Percentiles rank a stretch among this genome's conserved stretches.
Conservation (phyloP, 2,888 invertebrate genomes). For the Arrhopalites spinosus region DNA sequence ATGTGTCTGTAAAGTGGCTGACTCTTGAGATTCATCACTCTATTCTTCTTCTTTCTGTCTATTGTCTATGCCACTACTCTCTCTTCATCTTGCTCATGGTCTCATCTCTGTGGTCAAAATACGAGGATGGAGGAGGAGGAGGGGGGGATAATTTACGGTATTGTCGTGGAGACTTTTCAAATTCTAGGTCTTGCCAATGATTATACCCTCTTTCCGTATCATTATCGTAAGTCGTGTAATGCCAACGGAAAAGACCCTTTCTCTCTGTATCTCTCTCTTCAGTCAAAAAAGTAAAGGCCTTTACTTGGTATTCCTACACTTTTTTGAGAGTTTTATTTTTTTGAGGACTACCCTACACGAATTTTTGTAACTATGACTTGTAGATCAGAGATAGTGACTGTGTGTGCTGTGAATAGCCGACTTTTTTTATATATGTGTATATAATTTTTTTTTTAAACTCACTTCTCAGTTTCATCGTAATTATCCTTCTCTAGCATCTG, state of each 20-base stretch:
- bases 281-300: background rate
- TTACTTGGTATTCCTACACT: too few species aligned
- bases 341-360: conserved; percentile 19
- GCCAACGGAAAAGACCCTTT: conserved; percentile 37
- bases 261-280: background rate
- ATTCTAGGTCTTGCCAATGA: conserved; percentile 48
- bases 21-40: too few species aligned
- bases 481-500: conserved; percentile 5
- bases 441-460: background rate
- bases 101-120: conserved; percentile 21
- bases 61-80: background rate
- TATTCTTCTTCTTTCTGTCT: background rate
- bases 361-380: background rate
- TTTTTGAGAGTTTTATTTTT: too few species aligned
- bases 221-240: conserved; percentile 47
- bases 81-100: conserved; percentile 18
- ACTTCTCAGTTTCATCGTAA: conserved; percentile 20
- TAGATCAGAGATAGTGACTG: conserved; percentile 14
- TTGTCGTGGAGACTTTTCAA: conserved; percentile 49
- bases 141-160: conserved; percentile 51
- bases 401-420: background rate
- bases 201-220: conserved; percentile 50
- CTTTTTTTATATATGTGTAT: background rate
- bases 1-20: background rate
- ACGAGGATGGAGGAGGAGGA: too few species aligned